phyloP scores from a whole-genome alignment of 92 coral and sea anemone species.

The Porites cylindrica region DNA sequence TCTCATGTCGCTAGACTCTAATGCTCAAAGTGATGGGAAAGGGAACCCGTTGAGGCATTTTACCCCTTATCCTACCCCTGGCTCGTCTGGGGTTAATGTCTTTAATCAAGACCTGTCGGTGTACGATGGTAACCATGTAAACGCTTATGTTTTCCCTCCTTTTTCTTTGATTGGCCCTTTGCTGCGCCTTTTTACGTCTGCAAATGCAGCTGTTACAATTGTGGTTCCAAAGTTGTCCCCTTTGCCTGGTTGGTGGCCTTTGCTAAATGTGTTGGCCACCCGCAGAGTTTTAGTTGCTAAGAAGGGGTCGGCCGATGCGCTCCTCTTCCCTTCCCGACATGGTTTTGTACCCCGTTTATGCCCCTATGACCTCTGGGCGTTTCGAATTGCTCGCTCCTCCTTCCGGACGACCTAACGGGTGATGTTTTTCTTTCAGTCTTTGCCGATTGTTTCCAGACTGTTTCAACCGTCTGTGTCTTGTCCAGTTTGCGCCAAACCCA shows the following conservation, averaged over 20 bases:
- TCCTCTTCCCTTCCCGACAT: constrained; percentile 39
- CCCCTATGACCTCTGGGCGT: constrained; percentile 24
- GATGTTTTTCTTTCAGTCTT: background rate
- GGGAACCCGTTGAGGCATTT: constrained; percentile 48
- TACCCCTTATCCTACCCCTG: constrained; percentile 42
- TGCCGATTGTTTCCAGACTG: constrained; percentile 19
- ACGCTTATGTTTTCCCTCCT: constrained; percentile 59
- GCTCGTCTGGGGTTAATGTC: constrained; percentile 39
- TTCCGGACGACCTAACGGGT: background rate
- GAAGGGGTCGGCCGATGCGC: constrained; percentile 22
- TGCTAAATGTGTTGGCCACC: constrained; percentile 26
- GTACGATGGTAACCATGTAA: constrained; percentile 37
- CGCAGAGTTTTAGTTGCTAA: constrained; percentile 20
- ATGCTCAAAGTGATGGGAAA: constrained; percentile 32
- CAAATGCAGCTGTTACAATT: constrained; percentile 26
- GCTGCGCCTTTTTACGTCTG: constrained; percentile 30
- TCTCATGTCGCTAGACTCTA: constrained; percentile 63
- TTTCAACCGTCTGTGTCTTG: constrained; percentile 33
- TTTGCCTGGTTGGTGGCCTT: constrained; percentile 56
- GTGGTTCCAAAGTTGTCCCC: constrained; percentile 45
- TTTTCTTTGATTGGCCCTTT: constrained; percentile 52
- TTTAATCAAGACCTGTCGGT: constrained; percentile 53
- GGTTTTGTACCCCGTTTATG: constrained; percentile 29
- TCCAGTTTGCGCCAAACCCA: constrained; percentile 32
- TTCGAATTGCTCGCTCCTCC: constrained; percentile 5